Percentiles rank a stretch among this genome's conserved stretches.
phyloP scores from a whole-genome alignment of 2,888 invertebrate species.

The Antheraea yamamai region DNA sequence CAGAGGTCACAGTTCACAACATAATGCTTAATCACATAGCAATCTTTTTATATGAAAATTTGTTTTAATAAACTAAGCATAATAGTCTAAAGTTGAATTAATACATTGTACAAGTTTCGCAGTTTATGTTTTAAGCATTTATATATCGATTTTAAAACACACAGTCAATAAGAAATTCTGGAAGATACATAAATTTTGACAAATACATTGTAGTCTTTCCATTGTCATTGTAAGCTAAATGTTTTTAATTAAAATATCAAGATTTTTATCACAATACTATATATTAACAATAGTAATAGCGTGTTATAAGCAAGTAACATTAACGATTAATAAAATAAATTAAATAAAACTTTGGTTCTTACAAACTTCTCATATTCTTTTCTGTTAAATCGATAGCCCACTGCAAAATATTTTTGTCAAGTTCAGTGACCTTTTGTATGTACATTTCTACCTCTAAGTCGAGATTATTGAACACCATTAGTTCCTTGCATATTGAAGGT shows the following conservation, averaged over 20 bases:
- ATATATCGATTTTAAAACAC: neutral
- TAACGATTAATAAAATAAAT: neutral
- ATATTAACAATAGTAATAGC: too few relatives aligned
- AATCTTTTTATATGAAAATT: too few relatives aligned
- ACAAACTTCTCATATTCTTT: constrained; percentile 90
- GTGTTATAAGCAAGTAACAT: too few relatives aligned
- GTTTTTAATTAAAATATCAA: too few relatives aligned
- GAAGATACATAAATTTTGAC: neutral
- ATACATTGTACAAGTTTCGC: too few relatives aligned
- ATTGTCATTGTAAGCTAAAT: neutral
- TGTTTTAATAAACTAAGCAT: too few relatives aligned
- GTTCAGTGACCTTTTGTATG: constrained; percentile 80
- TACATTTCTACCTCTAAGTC: constrained; percentile 83
- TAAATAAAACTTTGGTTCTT: constrained; percentile 51
- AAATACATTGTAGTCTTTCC: too few relatives aligned
- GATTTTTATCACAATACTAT: too few relatives aligned
- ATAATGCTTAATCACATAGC: too few relatives aligned
- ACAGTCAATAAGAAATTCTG: neutral
- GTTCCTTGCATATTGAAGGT: constrained; percentile 81
- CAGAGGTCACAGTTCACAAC: too few relatives aligned
- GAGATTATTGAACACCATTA: constrained; percentile 83
- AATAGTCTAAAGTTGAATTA: too few relatives aligned
- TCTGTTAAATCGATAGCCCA: constrained; percentile 90
- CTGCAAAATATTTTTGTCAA: constrained; percentile 81
- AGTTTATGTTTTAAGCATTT: neutral